Base-by-base conservation (phyloP, 64 coral and sea anemone species). In the Trachythela sp. region DNA sequence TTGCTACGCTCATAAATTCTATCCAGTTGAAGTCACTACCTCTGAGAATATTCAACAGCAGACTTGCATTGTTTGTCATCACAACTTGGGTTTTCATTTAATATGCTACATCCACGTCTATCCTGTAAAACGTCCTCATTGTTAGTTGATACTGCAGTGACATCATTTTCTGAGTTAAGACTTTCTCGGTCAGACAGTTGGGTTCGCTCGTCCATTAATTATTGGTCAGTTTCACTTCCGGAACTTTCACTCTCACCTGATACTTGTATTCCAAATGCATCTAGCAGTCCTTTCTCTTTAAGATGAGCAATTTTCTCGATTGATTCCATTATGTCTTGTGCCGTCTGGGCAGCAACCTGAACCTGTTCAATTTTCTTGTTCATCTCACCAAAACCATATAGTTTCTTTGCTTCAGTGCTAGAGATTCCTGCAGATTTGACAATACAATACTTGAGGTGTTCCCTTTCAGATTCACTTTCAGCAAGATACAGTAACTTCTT, bases 401-500 rank as follows among this genome's bases (percentile, higher is more conserved):
- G 30, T 40, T 83, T 90, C 40, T 72, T 85, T 30, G 58, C 90
- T 49, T 86, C 67, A 31, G 40, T 59, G 76, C 30, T 42, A 32
- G 80, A 92, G 13, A 89, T 34, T 48, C 87, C 87, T 35, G 87
- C 48, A 24, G 52, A 39, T 59, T 72, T 92, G 4, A 58, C 86
- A 9, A 85, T 64, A 26, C 59, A 76, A 88, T 89, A 89, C 56
- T 88, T 88, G 54, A 89, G 45, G 36, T 54, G 24, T 68, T 92
- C 77, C 64, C 39, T 92, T 85, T 92, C 91, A 40, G 77, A 32
- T 71, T 92, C 91, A 32, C 50, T 85, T 48, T 92, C 77, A 36
- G 91, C 91, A 38, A 92, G 39, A 72, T 68, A 41, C 0, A 92
- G 54, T 36, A 92, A 86, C 32, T 84, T 85, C 68, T 85, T 72